Evolutionary conservation across 2,113 vertebrate species (phyloP).

Genomic region (Ammodytes marinus): DNA sequence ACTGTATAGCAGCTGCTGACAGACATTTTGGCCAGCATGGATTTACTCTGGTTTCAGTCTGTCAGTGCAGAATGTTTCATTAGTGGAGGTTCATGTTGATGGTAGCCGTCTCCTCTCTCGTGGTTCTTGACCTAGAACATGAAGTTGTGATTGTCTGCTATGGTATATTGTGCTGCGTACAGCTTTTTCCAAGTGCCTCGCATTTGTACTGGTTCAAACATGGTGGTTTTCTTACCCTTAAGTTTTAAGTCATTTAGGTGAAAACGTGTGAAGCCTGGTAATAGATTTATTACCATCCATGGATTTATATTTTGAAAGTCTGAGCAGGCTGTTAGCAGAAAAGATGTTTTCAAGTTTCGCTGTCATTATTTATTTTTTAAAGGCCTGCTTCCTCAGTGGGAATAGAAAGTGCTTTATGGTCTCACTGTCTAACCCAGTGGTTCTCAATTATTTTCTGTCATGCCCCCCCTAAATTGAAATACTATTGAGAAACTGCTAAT

Average conservation of each 20-base stretch:
- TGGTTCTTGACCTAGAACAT: background rate
- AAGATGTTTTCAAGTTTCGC: too few species aligned
- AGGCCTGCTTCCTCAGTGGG: too few species aligned
- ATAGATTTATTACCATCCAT: too few species aligned
- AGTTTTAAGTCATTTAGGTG: background rate
- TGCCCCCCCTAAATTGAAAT: too few species aligned
- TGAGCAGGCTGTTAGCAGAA: too few species aligned
- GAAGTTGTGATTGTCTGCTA: constrained; percentile 15
- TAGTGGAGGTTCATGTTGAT: constrained; percentile 17
- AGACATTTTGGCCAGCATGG: constrained; percentile 29
- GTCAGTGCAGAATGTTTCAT: constrained; percentile 29
- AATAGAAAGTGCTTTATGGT: too few species aligned
- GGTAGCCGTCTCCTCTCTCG: constrained; percentile 7
- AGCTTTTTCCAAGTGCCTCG: background rate
- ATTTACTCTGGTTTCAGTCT: constrained; percentile 38
- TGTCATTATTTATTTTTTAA: too few species aligned
- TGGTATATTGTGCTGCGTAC: background rate
- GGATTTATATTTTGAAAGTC: too few species aligned
- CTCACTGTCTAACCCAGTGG: too few species aligned
- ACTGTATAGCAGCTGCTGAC: constrained; percentile 19
- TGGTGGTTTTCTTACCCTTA: background rate
- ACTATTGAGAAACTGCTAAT: too few species aligned
- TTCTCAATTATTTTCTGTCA: too few species aligned
- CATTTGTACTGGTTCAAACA: background rate
- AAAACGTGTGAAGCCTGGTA: too few species aligned